Percentiles rank a stretch among this genome's conserved stretches.
phyloP scores from a whole-genome alignment of 2,888 invertebrate genomes.

The Drosophila bunnanda region DNA sequence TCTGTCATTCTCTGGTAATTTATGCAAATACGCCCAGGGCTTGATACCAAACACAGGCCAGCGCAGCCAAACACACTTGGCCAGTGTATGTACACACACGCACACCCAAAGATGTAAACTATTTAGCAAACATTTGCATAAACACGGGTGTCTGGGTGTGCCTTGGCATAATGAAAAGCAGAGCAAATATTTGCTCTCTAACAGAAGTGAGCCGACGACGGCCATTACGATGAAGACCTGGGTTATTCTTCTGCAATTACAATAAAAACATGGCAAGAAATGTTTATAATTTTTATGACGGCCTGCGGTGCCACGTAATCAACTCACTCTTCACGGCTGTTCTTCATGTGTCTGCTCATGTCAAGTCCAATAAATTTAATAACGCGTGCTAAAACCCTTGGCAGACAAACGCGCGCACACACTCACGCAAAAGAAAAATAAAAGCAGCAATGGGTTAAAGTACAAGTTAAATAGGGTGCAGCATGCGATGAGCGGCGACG shows the following conservation, averaged over 20 bases:
- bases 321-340: not conserved
- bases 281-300: conserved; percentile 27
- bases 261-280: conserved; percentile 29
- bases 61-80: conserved; percentile 11
- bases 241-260: conserved; percentile 30
- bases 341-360: conserved; percentile 23
- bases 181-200: conserved; percentile 41
- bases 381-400: conserved; percentile 48
- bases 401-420: conserved; percentile 25
- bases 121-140: conserved; percentile 50
- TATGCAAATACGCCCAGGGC: conserved; percentile 46
- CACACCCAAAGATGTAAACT: conserved; percentile 38
- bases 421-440: conserved; percentile 21
- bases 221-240: conserved; percentile 7
- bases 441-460: conserved; percentile 51
- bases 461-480: conserved; percentile 77
- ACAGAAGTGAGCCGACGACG: conserved; percentile 30
- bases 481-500: conserved; percentile 59
- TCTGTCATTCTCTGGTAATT: conserved; percentile 39
- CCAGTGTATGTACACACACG: conserved; percentile 3
- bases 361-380: conserved; percentile 64
- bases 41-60: conserved; percentile 21
- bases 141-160: conserved; percentile 46
- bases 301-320: conserved; percentile 13
- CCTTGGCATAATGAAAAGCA: conserved; percentile 51